phyloP scores from a whole-genome alignment of 1,140 invertebrate genomes.

The Elysia chlorotica region DNA sequence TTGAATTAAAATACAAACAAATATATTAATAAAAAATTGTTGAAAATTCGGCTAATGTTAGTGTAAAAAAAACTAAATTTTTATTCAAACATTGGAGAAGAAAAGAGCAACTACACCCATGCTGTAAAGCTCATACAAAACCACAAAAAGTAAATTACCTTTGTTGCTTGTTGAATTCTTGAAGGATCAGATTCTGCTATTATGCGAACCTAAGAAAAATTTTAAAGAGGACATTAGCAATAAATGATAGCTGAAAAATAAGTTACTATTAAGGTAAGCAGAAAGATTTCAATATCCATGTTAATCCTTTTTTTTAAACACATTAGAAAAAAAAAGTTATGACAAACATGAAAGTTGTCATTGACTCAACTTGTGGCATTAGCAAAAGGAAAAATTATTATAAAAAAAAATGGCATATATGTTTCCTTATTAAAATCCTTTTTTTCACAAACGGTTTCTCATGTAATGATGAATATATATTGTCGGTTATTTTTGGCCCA shows the following conservation, averaged over 20 bases:
- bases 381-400: background rate
- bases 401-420: too few relatives aligned
- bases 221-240: too few relatives aligned
- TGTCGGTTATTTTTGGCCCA: too few relatives aligned
- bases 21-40: background rate
- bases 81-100: too few relatives aligned
- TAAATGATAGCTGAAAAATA: background rate
- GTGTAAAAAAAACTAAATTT: background rate
- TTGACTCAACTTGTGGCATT: background rate
- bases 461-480: too few relatives aligned
- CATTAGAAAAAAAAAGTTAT: background rate
- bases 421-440: too few relatives aligned
- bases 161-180: slow-evolving; percentile 45
- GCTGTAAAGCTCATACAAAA: background rate
- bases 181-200: slow-evolving; percentile 54
- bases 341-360: background rate
- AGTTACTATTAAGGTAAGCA: background rate
- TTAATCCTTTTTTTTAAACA: background rate
- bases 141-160: slow-evolving; percentile 30
- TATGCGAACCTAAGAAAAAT: slow-evolving; percentile 45
- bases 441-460: too few relatives aligned
- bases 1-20: background rate
- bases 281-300: background rate
- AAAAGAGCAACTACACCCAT: background rate
- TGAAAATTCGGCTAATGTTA: background rate